Percentiles rank a stretch among this genome's conserved stretches.
Evolutionary conservation across 2,797 vertebrate species (phyloP).

Genomic region (Choloepus didactylus): DNA sequence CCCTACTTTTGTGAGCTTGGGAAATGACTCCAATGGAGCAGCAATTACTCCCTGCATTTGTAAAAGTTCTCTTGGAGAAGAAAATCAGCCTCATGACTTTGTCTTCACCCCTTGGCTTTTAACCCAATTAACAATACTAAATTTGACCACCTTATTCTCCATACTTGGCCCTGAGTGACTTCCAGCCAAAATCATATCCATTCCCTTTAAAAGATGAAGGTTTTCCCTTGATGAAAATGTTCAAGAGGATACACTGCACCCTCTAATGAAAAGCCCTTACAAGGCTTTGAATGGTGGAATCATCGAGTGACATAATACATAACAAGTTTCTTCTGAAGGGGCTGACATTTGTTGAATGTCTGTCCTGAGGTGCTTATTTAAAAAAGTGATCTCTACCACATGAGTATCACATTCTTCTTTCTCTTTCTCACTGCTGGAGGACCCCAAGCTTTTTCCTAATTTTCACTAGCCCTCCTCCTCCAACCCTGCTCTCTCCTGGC

Average conservation of each 20-base stretch:
- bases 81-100: neutral
- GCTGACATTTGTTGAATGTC: slow-evolving; percentile 59
- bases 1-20: neutral
- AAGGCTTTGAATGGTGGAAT: neutral
- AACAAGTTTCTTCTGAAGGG: neutral
- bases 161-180: neutral
- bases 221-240: neutral
- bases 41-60: neutral
- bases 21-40: neutral
- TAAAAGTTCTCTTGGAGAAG: slow-evolving; percentile 36
- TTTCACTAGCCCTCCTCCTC: slow-evolving; percentile 4
- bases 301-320: neutral
- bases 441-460: neutral
- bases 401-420: neutral
- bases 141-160: neutral
- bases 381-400: neutral
- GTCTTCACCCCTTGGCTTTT: neutral
- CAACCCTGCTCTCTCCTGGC: neutral
- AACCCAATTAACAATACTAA: neutral
- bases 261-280: neutral
- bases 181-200: slow-evolving; percentile 27
- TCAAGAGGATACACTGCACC: neutral
- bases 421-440: neutral
- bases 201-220: slow-evolving; percentile 54
- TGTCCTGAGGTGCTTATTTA: slow-evolving; percentile 16